Evolutionary conservation across 2,888 invertebrate species (phyloP).

Genomic region (Himalopsyche kuldschensis): DNA sequence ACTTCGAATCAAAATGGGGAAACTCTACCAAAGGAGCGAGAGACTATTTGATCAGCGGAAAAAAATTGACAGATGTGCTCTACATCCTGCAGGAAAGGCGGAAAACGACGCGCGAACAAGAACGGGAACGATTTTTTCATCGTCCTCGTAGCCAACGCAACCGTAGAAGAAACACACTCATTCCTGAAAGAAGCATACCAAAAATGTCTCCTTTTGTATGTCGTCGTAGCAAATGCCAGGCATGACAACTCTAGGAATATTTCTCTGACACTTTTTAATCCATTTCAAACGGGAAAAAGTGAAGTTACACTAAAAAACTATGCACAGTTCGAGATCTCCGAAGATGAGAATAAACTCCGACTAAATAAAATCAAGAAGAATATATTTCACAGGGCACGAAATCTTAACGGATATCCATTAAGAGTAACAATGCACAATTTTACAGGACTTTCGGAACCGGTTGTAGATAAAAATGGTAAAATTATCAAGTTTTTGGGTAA

Average conservation of each 20-base stretch:
- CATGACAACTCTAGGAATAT: not conserved
- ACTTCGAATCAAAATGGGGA: not conserved
- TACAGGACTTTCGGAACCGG: constrained; percentile 12
- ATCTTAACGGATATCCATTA: constrained; percentile 22
- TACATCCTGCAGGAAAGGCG: not conserved
- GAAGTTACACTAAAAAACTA: not conserved
- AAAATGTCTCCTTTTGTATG: not conserved
- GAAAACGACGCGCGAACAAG: not conserved
- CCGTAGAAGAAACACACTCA: not conserved
- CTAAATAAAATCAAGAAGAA: not conserved
- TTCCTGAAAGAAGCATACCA: constrained; percentile 9
- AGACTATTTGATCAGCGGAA: not conserved
- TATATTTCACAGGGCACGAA: not conserved
- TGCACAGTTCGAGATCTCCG: not conserved
- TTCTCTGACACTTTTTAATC: not conserved
- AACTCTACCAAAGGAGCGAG: not conserved
- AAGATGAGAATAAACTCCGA: not conserved
- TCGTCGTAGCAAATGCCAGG: not conserved
- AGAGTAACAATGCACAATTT: constrained; percentile 22
- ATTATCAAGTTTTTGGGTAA: constrained; percentile 18
- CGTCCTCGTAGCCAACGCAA: not conserved
- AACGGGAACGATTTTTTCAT: constrained; percentile 1
- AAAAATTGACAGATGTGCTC: not conserved
- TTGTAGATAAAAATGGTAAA: constrained; percentile 6
- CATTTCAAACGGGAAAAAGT: not conserved